Evolutionary conservation across 2,888 invertebrate species (phyloP).

Genomic region (Macropis europaea): DNA sequence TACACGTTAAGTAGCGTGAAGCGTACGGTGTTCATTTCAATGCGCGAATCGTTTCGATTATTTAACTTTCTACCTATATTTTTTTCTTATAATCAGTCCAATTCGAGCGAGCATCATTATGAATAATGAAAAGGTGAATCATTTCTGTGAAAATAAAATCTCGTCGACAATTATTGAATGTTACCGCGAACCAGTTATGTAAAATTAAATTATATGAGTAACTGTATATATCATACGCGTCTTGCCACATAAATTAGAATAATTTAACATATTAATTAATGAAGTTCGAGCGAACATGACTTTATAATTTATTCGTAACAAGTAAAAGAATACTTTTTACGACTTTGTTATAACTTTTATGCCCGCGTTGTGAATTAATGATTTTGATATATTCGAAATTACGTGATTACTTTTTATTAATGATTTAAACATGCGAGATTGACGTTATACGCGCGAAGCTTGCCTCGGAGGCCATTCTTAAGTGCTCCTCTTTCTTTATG

Average conservation of each 20-base stretch:
- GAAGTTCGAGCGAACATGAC: neutral
- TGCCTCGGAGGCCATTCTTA: neutral
- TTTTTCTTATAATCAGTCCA: no score
- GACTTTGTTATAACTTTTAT: neutral
- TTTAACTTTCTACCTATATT: constrained; percentile 16
- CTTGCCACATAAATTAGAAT: constrained; percentile 18
- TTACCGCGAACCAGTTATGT: neutral
- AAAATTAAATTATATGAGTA: constrained; percentile 4
- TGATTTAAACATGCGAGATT: neutral
- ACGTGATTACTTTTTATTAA: constrained; percentile 6
- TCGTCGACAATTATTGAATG: neutral
- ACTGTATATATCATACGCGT: neutral
- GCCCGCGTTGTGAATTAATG: neutral
- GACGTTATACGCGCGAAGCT: neutral
- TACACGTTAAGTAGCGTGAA: neutral
- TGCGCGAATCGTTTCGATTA: constrained; percentile 1
- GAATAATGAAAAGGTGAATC: neutral
- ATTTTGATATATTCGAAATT: neutral
- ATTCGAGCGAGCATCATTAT: no score
- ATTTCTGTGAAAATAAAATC: neutral
- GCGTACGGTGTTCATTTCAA: neutral
- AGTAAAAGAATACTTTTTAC: neutral
- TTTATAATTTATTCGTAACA: constrained; percentile 14
- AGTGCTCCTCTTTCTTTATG: neutral
- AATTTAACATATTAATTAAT: constrained; percentile 15